Base-by-base conservation (phyloP, 2,797 vertebrate genomes). In the Gymnopithys bicolor region DNA sequence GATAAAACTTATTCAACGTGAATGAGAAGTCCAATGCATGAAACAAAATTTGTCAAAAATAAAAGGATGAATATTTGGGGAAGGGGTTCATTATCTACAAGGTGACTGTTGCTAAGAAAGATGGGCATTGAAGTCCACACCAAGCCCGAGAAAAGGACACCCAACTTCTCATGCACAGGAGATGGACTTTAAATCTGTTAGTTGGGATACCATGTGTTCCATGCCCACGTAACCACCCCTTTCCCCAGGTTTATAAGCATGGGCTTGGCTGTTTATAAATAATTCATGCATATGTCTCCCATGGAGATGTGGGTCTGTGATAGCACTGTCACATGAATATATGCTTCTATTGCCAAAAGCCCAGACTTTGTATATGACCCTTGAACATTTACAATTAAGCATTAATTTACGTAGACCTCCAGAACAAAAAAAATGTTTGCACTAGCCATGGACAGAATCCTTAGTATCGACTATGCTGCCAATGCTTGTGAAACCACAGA, bases 351-450 rank as follows among this genome's bases (percentile, higher is more conserved):
- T 81, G 2, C 4, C 21, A 53, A 33, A 71, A 49, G 5, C 5
- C 19, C 7, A 22, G 13, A 43, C 5, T 37, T 19, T 33, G 2
- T 32, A 14, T 17, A 25, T 59, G 10, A 52, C 5, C 46, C n/a
- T 60, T 11, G 43, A 84, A 35, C 5, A 60, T 64, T 73, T 66
- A 10, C 13, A 81, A 81, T 22, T 35, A 33, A 60, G 8, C 17
- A 25, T 24, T 49, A 32, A 30, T 76, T 60, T 53, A 37, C 0
- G 1, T 5, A 58, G 11, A 37, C 2, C 0, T 39, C 30, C 21
- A 58, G 35, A 69, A 56, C 9, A 64, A 96, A 64, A 91, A 37
- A 91, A 73, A 95, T 48, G 62, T 66, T 48, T 55, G 2, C 18
- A 27, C 46, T 77, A 67, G 3, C 5, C 22, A 3, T 55, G 23